Evolutionary conservation across 2,797 vertebrate genomes (phyloP).

Genomic region (Cheracebus regulus): DNA sequence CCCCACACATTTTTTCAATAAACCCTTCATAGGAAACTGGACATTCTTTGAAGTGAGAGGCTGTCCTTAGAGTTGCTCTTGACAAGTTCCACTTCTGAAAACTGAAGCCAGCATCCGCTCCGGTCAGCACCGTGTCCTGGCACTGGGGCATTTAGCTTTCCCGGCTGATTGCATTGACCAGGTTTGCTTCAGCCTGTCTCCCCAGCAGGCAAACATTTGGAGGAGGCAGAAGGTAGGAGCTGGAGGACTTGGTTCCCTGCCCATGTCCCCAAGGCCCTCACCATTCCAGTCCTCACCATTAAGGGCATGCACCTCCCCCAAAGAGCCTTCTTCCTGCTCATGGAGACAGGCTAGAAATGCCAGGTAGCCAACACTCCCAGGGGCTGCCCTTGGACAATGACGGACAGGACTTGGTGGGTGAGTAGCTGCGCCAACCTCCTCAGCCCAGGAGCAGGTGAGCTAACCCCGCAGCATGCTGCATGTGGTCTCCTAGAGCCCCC

Average conservation of each 20-base stretch:
- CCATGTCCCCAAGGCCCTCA: fast-evolving
- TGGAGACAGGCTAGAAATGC: background rate
- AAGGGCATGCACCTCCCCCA: background rate
- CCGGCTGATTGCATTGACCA: background rate
- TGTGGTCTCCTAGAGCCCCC: background rate
- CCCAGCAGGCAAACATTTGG: background rate
- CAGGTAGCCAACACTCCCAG: background rate
- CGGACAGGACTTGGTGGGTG: background rate
- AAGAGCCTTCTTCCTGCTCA: background rate
- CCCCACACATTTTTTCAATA: background rate
- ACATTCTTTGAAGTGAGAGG: constrained; percentile 41
- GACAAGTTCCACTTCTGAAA: background rate
- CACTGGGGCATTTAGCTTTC: background rate
- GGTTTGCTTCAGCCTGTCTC: background rate
- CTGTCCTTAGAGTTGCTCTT: background rate
- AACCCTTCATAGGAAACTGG: background rate
- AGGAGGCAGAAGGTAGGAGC: background rate
- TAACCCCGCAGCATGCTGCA: background rate
- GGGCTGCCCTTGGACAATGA: background rate
- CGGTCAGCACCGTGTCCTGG: fast-evolving
- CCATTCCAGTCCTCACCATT: background rate
- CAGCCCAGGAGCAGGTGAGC: too few relatives aligned
- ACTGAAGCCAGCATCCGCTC: background rate
- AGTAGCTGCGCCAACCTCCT: background rate
- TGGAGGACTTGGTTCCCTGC: background rate